Evolutionary conservation across 2,797 vertebrate species (phyloP).

Genomic region (Pygocentrus nattereri): DNA sequence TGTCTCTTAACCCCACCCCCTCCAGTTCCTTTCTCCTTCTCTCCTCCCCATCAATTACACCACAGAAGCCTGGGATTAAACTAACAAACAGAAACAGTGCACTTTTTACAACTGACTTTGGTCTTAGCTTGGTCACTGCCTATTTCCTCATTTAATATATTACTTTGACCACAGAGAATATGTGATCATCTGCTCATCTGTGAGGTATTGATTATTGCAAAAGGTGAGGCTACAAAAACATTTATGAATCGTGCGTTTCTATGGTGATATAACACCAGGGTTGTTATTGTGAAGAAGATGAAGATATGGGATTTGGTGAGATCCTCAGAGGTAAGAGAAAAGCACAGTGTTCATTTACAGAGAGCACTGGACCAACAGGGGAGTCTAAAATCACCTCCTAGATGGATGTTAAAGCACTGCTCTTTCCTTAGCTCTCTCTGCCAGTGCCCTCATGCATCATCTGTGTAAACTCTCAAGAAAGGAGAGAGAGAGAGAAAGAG

Average conservation of each 20-base stretch:
- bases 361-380: conserved; percentile 55
- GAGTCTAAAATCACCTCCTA: conserved; percentile 57
- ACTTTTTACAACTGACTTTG: conserved; percentile 48
- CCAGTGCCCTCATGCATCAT: conserved; percentile 65
- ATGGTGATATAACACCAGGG: conserved; percentile 23
- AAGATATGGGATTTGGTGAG: conserved; percentile 27
- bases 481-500: conserved; percentile 13
- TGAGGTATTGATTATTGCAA: not conserved
- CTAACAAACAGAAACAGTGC: conserved; percentile 48
- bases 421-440: conserved; percentile 59
- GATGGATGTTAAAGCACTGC: conserved; percentile 60
- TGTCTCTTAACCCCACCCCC: conserved; percentile 46
- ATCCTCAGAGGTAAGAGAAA: conserved; percentile 38
- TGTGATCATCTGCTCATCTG: not conserved
- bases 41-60: conserved; percentile 60
- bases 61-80: conserved; percentile 48
- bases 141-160: not conserved
- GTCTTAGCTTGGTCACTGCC: conserved; percentile 33
- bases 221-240: not conserved
- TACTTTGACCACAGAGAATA: not conserved
- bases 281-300: conserved; percentile 43
- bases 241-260: conserved; percentile 5
- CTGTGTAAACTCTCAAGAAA: conserved; percentile 67
- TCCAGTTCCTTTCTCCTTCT: conserved; percentile 16
- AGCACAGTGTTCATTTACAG: conserved; percentile 59